Evolutionary conservation across 2,113 vertebrate species (phyloP).

Genomic region (Sturnus vulgaris): DNA sequence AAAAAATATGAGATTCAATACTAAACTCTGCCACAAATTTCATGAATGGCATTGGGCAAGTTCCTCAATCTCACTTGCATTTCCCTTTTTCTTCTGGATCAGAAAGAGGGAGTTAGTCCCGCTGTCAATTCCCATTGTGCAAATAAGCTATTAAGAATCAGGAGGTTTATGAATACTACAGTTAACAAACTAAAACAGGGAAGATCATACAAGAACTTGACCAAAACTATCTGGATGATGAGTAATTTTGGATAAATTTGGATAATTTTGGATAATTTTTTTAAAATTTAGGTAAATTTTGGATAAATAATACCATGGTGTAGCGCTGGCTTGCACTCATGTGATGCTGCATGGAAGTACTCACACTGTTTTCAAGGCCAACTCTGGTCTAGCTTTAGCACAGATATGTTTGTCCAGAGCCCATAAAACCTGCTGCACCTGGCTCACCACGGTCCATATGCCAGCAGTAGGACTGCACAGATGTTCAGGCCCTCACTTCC

Average conservation of each 20-base stretch:
- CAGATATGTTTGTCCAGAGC: neutral
- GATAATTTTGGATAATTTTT: neutral
- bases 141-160: neutral
- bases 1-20: neutral
- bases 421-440: neutral
- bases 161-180: neutral
- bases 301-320: neutral
- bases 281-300: neutral
- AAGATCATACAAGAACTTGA: neutral
- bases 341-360: neutral
- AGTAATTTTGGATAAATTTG: neutral
- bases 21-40: neutral
- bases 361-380: neutral
- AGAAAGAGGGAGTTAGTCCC: neutral
- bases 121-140: neutral
- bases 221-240: neutral
- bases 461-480: neutral
- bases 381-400: neutral
- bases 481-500: neutral
- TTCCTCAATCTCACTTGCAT: neutral
- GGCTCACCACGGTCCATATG: fast-evolving
- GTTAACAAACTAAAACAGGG: neutral
- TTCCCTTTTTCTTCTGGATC: neutral
- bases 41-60: neutral
- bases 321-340: neutral